Base-by-base conservation (phyloP, 2,113 vertebrate genomes). In the Oncorhynchus kisutch region DNA sequence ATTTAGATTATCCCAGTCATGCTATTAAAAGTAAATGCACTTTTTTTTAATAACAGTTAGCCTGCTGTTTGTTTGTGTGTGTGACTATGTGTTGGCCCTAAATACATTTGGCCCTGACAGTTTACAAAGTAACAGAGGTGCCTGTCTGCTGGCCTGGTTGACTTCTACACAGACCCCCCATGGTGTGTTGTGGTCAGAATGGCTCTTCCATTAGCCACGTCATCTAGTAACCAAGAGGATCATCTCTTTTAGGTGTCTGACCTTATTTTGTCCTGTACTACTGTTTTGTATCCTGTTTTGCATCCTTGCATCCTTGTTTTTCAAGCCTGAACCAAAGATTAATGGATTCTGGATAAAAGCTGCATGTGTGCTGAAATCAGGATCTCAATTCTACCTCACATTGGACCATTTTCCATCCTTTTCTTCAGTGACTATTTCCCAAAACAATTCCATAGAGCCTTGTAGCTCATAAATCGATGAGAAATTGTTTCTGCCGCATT, bases 101-200 rank as follows among this genome's bases (percentile, higher is more conserved):
- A 67, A 67, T 34, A 5, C 14, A 24, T 9, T 57, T n/a, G 20
- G 49, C 27, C 70, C n/a, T 54, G 24, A 54, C 39, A 31, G 70
- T 71, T 71, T 71, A 71, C 69, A 70, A 49, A 57, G n/a, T 25
- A 27, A 54, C 18, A 57, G 24, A 8, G 49, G n/a, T 51, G 6
- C n/a, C 22, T 25, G 51, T 18, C 13, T 8, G 11, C 14, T 2
- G 11, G 49, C 49, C 39, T 51, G 49, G 49, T 51, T 11, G 49
- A 51, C 14, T 16, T 51, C 49, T 54, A 71, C 70, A 71, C 1
- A 4, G 24, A 11, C 22, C 9, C 27, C 24, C 49, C n/a, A 24
- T 7, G 20, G 20, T 70, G 70, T n/a, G 22, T 5, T 54, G 45
- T 70, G 3, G n/a, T 51, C 49, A 51, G 13, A 51, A 51, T 51